Percentiles rank a stretch among this genome's conserved stretches.
phyloP scores from a whole-genome alignment of 2,888 invertebrate species.

The Agelastica alni region DNA sequence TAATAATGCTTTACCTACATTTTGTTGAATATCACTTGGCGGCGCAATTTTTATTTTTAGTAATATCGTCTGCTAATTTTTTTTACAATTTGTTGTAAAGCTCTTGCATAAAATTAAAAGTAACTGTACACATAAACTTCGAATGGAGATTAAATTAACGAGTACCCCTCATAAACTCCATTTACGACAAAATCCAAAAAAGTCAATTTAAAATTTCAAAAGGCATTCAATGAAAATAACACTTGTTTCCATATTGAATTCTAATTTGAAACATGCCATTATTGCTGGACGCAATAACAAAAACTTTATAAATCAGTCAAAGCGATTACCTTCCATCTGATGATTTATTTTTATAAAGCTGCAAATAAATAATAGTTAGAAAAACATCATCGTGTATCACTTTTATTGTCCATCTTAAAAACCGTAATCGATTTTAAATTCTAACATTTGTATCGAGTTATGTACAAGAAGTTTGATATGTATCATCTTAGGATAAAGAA shows the following conservation, averaged over 20 bases:
- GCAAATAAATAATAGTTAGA: slow-evolving; percentile 8
- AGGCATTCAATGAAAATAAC: slow-evolving; percentile 4
- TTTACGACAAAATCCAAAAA: neutral
- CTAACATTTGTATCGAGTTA: slow-evolving; percentile 25
- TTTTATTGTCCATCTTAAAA: slow-evolving; percentile 12
- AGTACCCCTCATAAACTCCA: no score
- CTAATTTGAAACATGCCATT: slow-evolving; percentile 1
- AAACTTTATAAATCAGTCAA: neutral
- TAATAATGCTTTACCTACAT: no score
- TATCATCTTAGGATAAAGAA: slow-evolving; percentile 11
- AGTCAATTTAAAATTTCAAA: slow-evolving; percentile 1
- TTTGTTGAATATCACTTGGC: no score
- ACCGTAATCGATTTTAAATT: slow-evolving; percentile 29
- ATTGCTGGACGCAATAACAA: neutral
- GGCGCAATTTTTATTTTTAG: no score
- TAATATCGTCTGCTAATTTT: no score
- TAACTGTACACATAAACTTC: no score
- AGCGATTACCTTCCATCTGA: neutral
- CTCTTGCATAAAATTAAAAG: no score
- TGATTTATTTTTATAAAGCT: slow-evolving; percentile 8
- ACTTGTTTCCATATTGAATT: neutral
- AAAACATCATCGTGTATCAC: slow-evolving; percentile 1
- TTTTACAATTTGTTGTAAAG: no score
- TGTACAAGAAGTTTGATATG: slow-evolving; percentile 27
- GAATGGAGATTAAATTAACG: no score